Conservation (phyloP, 1,140 invertebrate genomes). For the Drosophila takahashii region DNA sequence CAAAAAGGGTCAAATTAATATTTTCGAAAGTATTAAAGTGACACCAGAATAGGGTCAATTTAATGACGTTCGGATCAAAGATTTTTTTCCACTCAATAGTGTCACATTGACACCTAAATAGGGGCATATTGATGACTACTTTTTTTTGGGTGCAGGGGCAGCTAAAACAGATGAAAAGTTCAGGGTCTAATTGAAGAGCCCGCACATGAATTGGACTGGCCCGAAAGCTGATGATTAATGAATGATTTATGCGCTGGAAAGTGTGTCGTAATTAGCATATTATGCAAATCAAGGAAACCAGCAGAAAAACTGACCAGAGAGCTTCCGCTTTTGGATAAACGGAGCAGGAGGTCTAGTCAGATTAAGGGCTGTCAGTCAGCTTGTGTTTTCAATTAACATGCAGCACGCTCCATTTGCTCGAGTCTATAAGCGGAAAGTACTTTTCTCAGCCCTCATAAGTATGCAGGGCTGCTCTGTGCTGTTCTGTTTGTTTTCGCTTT, state of each 20-base stretch:
- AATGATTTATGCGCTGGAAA: conserved; percentile 70
- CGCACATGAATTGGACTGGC: conserved; percentile 29
- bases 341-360: not conserved
- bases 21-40: too few species aligned
- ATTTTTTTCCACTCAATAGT: too few species aligned
- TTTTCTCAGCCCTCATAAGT: conserved; percentile 57
- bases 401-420: conserved; percentile 57
- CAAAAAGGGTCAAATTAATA: too few species aligned
- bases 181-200: conserved; percentile 52
- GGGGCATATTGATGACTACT: too few species aligned
- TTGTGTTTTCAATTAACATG: conserved; percentile 67
- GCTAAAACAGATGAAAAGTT: conserved; percentile 38
- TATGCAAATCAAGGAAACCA: conserved; percentile 64
- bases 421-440: conserved; percentile 15
- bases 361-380: conserved; percentile 46
- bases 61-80: too few species aligned
- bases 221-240: conserved; percentile 53
- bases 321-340: conserved; percentile 3
- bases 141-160: too few species aligned
- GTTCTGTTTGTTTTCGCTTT: conserved; percentile 22
- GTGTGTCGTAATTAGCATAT: conserved; percentile 69
- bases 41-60: too few species aligned
- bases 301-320: conserved; percentile 34
- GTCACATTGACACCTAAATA: too few species aligned
- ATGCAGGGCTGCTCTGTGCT: conserved; percentile 35